phyloP scores from a whole-genome alignment of 2,113 vertebrate species.

The Rhabdornis inornatus region DNA sequence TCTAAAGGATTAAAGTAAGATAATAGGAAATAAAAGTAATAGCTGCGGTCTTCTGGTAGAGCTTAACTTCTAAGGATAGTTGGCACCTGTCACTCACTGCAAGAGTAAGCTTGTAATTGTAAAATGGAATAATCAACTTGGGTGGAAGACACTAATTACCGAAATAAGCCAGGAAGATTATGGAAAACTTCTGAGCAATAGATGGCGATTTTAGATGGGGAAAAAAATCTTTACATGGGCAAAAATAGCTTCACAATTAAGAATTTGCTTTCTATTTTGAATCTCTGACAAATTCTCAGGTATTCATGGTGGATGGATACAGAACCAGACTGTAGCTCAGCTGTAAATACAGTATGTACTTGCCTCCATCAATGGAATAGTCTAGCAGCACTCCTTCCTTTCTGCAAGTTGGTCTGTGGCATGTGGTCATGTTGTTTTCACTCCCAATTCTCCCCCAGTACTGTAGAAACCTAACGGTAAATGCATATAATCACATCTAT shows the following conservation, averaged over 20 bases:
- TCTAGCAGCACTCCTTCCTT: conserved; percentile 94
- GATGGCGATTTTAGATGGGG: background rate
- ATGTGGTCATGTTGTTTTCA: conserved; percentile 94
- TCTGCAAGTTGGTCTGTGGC: conserved; percentile 91
- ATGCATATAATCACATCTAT: background rate
- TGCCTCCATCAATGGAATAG: conserved; percentile 93
- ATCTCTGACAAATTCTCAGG: background rate
- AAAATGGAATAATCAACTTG: background rate
- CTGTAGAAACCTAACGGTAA: conserved; percentile 87
- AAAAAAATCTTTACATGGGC: background rate
- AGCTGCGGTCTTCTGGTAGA: background rate
- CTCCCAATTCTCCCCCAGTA: conserved; percentile 98
- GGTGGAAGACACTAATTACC: background rate
- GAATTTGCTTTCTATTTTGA: background rate
- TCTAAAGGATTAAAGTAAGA: background rate
- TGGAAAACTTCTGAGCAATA: background rate
- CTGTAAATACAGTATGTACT: background rate
- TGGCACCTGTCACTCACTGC: background rate
- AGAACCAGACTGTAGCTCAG: background rate
- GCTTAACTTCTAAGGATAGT: background rate
- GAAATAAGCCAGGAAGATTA: background rate
- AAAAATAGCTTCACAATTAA: background rate
- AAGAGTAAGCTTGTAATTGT: background rate
- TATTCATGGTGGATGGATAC: background rate
- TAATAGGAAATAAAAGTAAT: background rate